Evolutionary conservation across 2,113 vertebrate genomes (phyloP).

Genomic region (Pagrus major): DNA sequence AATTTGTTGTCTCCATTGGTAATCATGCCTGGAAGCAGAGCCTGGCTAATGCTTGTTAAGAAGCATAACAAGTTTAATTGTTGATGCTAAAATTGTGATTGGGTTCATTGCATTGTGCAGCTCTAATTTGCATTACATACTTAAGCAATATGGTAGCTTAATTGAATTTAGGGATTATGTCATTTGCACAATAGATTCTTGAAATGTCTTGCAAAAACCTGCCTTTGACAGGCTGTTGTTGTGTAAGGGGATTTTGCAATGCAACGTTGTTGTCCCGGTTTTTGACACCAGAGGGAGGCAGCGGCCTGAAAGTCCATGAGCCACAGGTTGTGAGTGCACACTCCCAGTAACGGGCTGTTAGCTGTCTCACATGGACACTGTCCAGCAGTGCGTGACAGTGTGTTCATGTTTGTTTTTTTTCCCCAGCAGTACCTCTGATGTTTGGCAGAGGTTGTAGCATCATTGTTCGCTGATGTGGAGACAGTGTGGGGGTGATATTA

Average conservation of each 20-base stretch:
- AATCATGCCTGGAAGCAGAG: background rate
- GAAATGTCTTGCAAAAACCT: background rate
- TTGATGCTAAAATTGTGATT: background rate
- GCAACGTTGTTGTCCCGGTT: conserved; percentile 35
- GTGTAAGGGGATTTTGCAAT: background rate
- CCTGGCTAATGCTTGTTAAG: background rate
- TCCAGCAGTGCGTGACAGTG: background rate
- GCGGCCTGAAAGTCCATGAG: background rate
- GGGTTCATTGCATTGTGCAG: background rate
- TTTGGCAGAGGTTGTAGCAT: background rate
- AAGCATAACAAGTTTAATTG: background rate
- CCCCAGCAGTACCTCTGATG: background rate
- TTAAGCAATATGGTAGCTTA: too few species aligned
- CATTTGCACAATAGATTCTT: background rate
- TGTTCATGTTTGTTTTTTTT: background rate
- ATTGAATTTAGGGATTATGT: background rate
- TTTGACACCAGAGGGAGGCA: conserved; percentile 75
- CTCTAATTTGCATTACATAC: background rate
- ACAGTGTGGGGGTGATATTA: background rate
- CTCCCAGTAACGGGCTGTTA: conserved; percentile 38
- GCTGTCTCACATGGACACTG: conserved; percentile 33
- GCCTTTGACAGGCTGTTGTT: background rate
- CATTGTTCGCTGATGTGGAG: background rate
- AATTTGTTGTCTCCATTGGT: background rate
- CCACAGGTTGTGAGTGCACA: conserved; percentile 26